Base-by-base conservation (phyloP, 2,888 invertebrate species). In the Oithona nana region DNA sequence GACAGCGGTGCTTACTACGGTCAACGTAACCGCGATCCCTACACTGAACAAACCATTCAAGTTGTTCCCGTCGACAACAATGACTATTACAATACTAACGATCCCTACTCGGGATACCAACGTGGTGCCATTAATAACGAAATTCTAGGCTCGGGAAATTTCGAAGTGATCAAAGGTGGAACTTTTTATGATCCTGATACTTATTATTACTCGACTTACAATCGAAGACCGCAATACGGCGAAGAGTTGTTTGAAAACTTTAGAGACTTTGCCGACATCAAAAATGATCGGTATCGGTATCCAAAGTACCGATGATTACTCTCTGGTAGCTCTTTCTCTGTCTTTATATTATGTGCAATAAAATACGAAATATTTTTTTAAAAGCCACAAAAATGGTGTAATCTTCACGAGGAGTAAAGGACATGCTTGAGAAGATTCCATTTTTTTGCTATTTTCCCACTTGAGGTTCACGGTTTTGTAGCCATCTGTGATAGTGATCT, bases 71-170 rank as follows among this genome's bases (percentile, higher is more conserved):
- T 16, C 16, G 54, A 54, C 26, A 20, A 26, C 22, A 49, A 49
- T 49, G 22, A 20, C 20, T 54, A 54, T 26, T 54, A 54, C 54
- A 26, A 24, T 3, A n/a, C n/a, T 20, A 22, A 49, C 22, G 26
- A 54, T 20, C 13, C 20, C 13, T 39, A 39, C 39, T 39, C 39
- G 8, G 39, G 39, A 39, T 39, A 39, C 16, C 8, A 16, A 39
- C 6, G 16, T 39, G 16, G 8, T 11, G 39, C 39, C 6, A 16
- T 39, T 16, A 28, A 61, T 20, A 61, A 61, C 24, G 61, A 52
- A 11, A 61, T 65, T 20, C 64, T 67, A 16, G 67, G 67, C 3
- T 66, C 66, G 1, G 67, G 67, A 8, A 66, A 67, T 60, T 67
- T 66, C 57, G 66, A 66, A 48, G 64, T 67, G 48, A 50, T 67